phyloP scores from a whole-genome alignment of 2,888 invertebrate species.

The Epinotia brunnichana region DNA sequence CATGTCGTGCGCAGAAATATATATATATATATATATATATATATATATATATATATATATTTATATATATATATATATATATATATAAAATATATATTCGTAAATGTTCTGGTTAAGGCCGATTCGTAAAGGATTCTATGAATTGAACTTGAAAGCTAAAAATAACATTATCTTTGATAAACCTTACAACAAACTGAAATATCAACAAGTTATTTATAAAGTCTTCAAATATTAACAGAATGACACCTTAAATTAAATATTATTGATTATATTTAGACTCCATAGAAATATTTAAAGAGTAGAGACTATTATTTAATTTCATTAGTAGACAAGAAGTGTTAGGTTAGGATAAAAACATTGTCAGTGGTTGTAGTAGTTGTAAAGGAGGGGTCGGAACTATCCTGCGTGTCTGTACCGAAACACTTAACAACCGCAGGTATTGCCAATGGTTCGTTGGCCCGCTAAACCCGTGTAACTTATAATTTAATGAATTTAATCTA shows the following conservation, averaged over 20 bases:
- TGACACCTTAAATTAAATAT: too few relatives aligned
- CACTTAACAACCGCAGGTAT: constrained; percentile 35
- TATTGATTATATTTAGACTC: too few relatives aligned
- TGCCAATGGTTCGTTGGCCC: constrained; percentile 6
- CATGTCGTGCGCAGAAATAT: too few relatives aligned
- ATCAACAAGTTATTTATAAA: too few relatives aligned
- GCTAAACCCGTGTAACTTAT: constrained; percentile 29
- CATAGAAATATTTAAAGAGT: too few relatives aligned
- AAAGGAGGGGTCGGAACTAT: background rate
- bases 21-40: too few relatives aligned
- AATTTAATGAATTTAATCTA: constrained; percentile 41
- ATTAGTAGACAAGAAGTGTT: background rate
- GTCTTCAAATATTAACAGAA: too few relatives aligned
- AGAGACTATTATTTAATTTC: too few relatives aligned
- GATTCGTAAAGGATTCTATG: constrained; percentile 22
- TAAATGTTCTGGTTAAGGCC: background rate
- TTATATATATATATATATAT: too few relatives aligned
- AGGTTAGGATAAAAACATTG: background rate
- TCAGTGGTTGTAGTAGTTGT: background rate
- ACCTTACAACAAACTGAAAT: background rate
- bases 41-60: too few relatives aligned
- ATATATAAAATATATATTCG: too few relatives aligned
- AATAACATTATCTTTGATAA: constrained; percentile 16
- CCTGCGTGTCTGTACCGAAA: constrained; percentile 14
- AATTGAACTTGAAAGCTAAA: constrained; percentile 5